Conservation (phyloP, 2,113 vertebrate species). For the Seriola rivoliana region DNA sequence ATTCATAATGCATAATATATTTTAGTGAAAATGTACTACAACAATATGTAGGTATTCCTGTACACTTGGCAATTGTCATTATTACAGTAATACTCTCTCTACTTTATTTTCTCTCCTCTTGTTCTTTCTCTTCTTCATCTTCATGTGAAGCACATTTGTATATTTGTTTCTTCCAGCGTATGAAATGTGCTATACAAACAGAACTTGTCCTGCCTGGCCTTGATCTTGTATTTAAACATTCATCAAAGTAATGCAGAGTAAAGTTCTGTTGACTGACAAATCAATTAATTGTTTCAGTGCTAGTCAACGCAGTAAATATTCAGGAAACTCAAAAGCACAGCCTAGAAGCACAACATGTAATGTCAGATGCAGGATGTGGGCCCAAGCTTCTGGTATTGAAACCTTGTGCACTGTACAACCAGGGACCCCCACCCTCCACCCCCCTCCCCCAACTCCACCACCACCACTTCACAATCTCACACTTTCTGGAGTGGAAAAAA, state of each 20-base stretch:
- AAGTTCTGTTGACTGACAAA: slow-evolving; percentile 16
- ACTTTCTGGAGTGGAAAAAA: neutral
- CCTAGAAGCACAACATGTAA: neutral
- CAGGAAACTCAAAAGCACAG: neutral
- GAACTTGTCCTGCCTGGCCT: neutral
- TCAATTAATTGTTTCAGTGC: slow-evolving; percentile 5
- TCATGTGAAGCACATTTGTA: neutral
- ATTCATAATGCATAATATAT: too few relatives aligned
- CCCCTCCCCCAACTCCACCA: too few relatives aligned
- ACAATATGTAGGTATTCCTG: neutral
- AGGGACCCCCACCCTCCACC: neutral
- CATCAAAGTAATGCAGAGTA: slow-evolving; percentile 4
- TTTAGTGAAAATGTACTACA: too few relatives aligned
- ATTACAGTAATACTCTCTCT: neutral
- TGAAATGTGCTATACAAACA: neutral
- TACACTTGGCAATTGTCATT: neutral
- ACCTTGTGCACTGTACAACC: neutral
- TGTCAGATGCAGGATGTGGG: neutral
- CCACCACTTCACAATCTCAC: neutral
- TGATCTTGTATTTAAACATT: neutral
- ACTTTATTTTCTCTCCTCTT: neutral
- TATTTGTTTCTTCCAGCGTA: neutral
- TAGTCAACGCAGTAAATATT: neutral
- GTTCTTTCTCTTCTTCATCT: neutral
- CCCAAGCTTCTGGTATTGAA: neutral